Base-by-base conservation (phyloP, 2,888 invertebrate genomes). In the Liopterus haemorrhoidalis region DNA sequence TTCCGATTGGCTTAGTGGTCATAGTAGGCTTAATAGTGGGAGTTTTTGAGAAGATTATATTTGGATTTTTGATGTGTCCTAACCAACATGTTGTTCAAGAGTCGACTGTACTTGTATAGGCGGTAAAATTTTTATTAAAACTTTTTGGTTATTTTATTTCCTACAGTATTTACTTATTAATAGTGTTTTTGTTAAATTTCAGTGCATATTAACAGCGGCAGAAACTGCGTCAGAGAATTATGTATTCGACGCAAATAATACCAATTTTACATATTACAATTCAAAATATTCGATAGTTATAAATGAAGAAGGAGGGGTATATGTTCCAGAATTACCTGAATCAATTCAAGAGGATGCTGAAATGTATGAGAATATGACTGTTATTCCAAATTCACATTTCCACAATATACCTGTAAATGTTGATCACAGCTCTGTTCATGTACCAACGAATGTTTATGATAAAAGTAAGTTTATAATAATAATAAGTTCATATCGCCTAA, bases 371-470 rank as follows among this genome's bases (percentile, higher is more conserved):
- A 64, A 69, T 14, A 73, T 85, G 61, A 59, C 70, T 5, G 63
- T 89, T 15, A 80, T 80, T 58, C 74, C 75, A 44, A 85, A 88
- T 62, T 81, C 84, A 0, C 88, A 90, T 65, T 93, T 93, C 68
- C 87, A 88, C 65, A 81, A 88, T 62, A 81, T 89, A 49, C 78
- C 79, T 24, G 84, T 90, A 9, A 88, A 88, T 64, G 84, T 84
- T 8, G 78, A 73, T 44, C 76, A 78, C 56, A 91, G 91, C 61
- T 84, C 93, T 50, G 87, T 95, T 37, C 95, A 96, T 66, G 86
- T 95, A 18, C 95, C 96, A 3, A 90, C 92, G 20, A 94, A 94
- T 71, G 85, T 96, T 46, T 94, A 80, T 70, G 92, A 91, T 65
- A 73, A 76, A 73, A 78, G 88, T 84, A 69, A 68, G 64, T 62